Evolutionary conservation across 2,888 invertebrate species (phyloP).

Genomic region (Ectemnius cavifrons): DNA sequence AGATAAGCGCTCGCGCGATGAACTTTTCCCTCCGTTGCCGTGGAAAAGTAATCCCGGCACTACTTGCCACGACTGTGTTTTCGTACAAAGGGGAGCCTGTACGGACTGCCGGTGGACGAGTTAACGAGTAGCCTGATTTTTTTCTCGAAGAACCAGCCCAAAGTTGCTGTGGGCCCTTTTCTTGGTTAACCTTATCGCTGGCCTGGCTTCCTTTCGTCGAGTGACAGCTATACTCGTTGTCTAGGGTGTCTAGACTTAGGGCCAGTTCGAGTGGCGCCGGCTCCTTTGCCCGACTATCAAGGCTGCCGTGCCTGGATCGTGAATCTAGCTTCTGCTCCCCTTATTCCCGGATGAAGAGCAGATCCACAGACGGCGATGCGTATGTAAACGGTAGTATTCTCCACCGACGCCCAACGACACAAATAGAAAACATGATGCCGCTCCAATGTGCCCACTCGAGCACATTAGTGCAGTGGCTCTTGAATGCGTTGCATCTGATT

Average conservation of each 20-base stretch:
- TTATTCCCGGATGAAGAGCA: slow-evolving; percentile 56
- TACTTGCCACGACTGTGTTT: slow-evolving; percentile 1
- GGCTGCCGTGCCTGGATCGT: slow-evolving; percentile 22
- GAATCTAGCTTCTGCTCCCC: slow-evolving; percentile 31
- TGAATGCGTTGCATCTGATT: not conserved
- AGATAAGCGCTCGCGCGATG: slow-evolving; percentile 53
- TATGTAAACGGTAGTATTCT: slow-evolving; percentile 12
- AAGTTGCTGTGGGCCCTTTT: not conserved
- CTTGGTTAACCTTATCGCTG: slow-evolving; percentile 52
- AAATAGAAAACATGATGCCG: slow-evolving; percentile 35
- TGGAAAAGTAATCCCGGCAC: slow-evolving; percentile 47
- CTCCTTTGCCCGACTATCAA: slow-evolving; percentile 43
- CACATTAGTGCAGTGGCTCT: slow-evolving; percentile 13
- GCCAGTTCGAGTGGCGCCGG: slow-evolving; percentile 63
- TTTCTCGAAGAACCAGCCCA: not conserved
- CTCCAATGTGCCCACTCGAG: slow-evolving; percentile 13
- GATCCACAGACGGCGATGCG: slow-evolving; percentile 15
- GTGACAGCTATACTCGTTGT: slow-evolving; percentile 59
- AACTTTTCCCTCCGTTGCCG: slow-evolving; percentile 43
- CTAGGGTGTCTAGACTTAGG: slow-evolving; percentile 16
- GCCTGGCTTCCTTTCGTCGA: slow-evolving; percentile 51
- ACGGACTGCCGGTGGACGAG: not conserved
- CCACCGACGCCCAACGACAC: slow-evolving; percentile 21
- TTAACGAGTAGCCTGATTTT: not conserved
- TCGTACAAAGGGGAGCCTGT: slow-evolving; percentile 25